Evolutionary conservation across 2,888 invertebrate genomes (phyloP), one percentile per base, ranked within the genome.

Genomic region (Harpalus rubripes): DNA sequence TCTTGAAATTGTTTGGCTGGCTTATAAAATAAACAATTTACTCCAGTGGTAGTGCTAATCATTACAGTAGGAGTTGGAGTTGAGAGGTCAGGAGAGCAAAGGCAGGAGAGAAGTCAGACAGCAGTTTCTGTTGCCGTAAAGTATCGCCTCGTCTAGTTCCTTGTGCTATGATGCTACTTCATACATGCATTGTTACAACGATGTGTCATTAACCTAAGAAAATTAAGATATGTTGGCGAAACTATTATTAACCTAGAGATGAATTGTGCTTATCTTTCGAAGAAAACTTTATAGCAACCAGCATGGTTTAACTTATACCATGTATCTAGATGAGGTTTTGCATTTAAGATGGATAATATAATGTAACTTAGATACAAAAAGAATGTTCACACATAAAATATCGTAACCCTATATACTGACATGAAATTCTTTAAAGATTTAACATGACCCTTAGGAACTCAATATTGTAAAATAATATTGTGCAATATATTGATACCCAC

Each of bases 21-120:
- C 44, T 52, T 12, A 52, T 52, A 52, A 52, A 52, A 52, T 52
- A 52, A 52, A 52, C 44, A 52, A 52, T 52, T 52, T 52, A 52
- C 44, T 52, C 44, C 44, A 52, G 44, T 52, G 44, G 10, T 52
- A 52, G 44, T 52, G 44, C 44, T 52, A 52, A 8, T 52, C 44
- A 52, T 52, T 52, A 52, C 44, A 10, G 44, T 12, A 52, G 44
- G 44, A 52, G 44, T 52, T 32, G 44, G 2, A 52, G 44, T 12
- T 52, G 44, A 52, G 44, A 52, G 44, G 44, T 52, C 44, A 52
- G 44, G 44, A 12, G 44, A 12, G 44, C 44, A 52, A 32, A 5
- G 44, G 44, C 2, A 52, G 44, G 44, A 52, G 10, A 52, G 44
- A 52, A 12, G 44, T 52, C 44, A 52, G 44, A 32, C 32, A 32